Base-by-base conservation (phyloP, 2,113 vertebrate species). In the Peromyscus maniculatus region DNA sequence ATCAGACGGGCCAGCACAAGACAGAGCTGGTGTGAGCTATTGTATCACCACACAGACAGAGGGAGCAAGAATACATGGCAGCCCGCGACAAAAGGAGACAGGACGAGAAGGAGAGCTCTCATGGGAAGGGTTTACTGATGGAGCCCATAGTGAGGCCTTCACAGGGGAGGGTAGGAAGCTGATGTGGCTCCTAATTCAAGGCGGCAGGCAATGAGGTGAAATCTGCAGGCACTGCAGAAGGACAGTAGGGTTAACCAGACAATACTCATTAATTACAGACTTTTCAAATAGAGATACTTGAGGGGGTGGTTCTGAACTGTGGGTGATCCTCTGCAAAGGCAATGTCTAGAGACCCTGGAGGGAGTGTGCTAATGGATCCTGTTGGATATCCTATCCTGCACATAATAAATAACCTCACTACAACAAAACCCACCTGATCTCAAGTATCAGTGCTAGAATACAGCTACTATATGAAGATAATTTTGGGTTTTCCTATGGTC, bases 311-410 rank as follows among this genome's bases (percentile, higher is more conserved):
- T 91, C 82, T 87, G 64, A 90, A 62, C 43, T 55, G 17, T 28
- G 36, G 77, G 49, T 3, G 49, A 71, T 74, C 26, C 57, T 28
- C 12, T 2, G 0, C 1, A 2, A 26, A 2, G 3, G 24, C 33
- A 90, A 55, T 3, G 22, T 83, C 64, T 64, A 66, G 55, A 84
- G 84, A 74, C 13, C 67, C 3, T 49, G 17, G 28, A 36, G 17
- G 80, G 46, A 43, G 13, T 36, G 3, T 26, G 5, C 72, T 31
- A 33, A 12, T 57, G 71, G 17, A 31, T 31, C 7, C 43, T 39
- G 57, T 62, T 71, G 6, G 71, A 74, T 15, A 12, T 9, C 17
- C n/a, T 52, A 8, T 0, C 5, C 3, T 28, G 22, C 28, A 55
- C 52, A 94, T 24, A 66, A 22, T 0, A 55, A 62, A 19, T 80